These are phyloP conservation scores for Paguma larvata DNA, from an alignment of 2,797 vertebrate genomes.

Conservation along the genomic window DNA sequence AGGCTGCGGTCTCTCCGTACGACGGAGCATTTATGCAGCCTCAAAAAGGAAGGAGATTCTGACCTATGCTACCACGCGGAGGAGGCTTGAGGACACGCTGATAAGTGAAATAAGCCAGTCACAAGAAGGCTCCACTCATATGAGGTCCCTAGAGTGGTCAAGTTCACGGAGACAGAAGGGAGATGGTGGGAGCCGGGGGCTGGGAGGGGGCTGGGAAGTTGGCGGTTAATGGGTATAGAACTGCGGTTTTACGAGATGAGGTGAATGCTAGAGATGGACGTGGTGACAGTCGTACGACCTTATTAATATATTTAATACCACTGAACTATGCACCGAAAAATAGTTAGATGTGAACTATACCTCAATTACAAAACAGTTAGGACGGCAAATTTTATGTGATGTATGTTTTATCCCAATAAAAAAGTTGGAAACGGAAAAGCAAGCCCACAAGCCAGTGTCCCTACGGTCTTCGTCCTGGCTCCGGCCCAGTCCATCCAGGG, in stretches of 20 bases:
- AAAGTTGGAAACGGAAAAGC: not conserved
- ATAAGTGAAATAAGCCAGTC: not conserved
- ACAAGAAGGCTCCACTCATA: not conserved
- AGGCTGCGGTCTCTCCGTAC: not conserved
- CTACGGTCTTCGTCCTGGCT: not conserved
- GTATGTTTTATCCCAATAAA: not conserved
- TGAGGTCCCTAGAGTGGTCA: accelerated
- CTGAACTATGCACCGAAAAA: not conserved
- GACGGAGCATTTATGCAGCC: not conserved
- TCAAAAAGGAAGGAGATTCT: not conserved
- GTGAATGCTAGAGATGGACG: not conserved
- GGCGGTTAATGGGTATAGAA: too few species aligned
- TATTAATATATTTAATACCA: not conserved
- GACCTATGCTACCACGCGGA: not conserved
- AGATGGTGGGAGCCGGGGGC: not conserved
- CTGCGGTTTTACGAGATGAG: not conserved
- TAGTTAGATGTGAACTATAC: not conserved
- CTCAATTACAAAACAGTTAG: not conserved
- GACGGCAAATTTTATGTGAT: too few species aligned
- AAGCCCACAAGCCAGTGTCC: not conserved
- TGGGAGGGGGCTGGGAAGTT: too few species aligned
- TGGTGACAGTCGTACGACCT: not conserved
- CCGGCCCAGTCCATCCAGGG: accelerated
- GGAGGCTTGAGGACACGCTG: not conserved
- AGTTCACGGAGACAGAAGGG: not conserved